Conservation (phyloP, 2,797 vertebrate genomes). For the Takifugu ocellatus region DNA sequence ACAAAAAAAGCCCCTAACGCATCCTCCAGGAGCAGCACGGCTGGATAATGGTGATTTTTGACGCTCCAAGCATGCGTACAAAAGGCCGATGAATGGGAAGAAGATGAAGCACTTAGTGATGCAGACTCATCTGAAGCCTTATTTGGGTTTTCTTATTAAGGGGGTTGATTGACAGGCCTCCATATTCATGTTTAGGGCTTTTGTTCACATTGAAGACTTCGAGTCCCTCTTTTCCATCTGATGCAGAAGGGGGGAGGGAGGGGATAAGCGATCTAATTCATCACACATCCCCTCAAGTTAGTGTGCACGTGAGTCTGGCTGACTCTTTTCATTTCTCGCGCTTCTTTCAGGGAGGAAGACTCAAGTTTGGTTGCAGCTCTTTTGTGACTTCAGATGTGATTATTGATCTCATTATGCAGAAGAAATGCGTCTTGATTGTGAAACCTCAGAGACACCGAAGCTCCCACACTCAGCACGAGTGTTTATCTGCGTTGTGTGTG, state of each 20-base stretch:
- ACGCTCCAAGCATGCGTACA: slow-evolving; percentile 49
- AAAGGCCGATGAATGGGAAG: slow-evolving; percentile 66
- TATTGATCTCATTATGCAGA: slow-evolving; percentile 46
- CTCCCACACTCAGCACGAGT: slow-evolving; percentile 9
- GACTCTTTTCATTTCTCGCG: slow-evolving; percentile 35
- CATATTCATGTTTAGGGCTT: slow-evolving; percentile 58
- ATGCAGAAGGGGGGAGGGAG: slow-evolving; percentile 28
- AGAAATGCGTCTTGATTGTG: slow-evolving; percentile 47
- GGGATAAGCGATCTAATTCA: slow-evolving; percentile 57
- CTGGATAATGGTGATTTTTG: slow-evolving; percentile 57
- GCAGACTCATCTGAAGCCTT: slow-evolving; percentile 63
- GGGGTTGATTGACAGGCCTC: slow-evolving; percentile 47
- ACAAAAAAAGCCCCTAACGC: slow-evolving; percentile 59
- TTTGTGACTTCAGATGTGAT: slow-evolving; percentile 32
- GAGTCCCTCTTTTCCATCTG: slow-evolving; percentile 35
- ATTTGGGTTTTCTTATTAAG: slow-evolving; percentile 71
- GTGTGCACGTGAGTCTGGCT: slow-evolving; percentile 25
- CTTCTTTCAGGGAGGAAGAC: slow-evolving; percentile 4
- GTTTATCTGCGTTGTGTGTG: not conserved
- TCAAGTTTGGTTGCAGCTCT: slow-evolving; percentile 28
- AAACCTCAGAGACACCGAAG: slow-evolving; percentile 25
- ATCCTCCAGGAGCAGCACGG: slow-evolving; percentile 57
- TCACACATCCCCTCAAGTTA: slow-evolving; percentile 19
- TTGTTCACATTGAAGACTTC: slow-evolving; percentile 57
- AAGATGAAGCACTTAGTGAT: slow-evolving; percentile 69